phyloP scores from a whole-genome alignment of 2,113 vertebrate species.

The Alligator sinensis region DNA sequence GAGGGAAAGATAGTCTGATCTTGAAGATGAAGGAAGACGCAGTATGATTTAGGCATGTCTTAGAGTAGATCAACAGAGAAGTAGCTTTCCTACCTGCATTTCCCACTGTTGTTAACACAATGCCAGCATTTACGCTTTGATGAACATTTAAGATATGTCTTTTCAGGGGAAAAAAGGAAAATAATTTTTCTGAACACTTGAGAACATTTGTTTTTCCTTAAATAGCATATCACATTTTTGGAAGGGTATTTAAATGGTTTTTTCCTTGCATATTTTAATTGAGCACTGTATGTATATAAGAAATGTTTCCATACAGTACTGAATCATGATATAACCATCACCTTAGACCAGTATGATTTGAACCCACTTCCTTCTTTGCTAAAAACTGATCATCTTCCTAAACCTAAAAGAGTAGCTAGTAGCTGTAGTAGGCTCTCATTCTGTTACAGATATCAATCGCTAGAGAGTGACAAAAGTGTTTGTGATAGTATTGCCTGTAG shows the following conservation, averaged over 20 bases:
- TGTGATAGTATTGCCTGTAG: not conserved
- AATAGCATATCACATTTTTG: not conserved
- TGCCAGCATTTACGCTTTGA: not conserved
- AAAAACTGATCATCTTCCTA: not conserved
- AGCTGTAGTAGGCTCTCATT: not conserved
- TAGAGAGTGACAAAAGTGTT: not conserved
- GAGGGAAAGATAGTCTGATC: not conserved
- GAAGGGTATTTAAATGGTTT: not conserved
- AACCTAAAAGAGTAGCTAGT: constrained; percentile 11
- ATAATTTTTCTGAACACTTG: not conserved
- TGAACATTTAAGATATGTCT: not conserved
- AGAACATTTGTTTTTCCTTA: not conserved
- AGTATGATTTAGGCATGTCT: not conserved
- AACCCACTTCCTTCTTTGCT: not conserved
- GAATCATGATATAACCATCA: not conserved
- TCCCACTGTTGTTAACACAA: not conserved
- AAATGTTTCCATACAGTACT: not conserved
- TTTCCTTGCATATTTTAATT: not conserved
- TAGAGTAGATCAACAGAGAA: not conserved
- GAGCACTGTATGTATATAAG: not conserved
- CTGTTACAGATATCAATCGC: not conserved
- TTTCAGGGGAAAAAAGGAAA: not conserved
- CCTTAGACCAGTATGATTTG: not conserved
- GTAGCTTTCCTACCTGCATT: not conserved
- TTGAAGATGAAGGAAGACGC: not conserved